Conservation (phyloP, 1,140 invertebrate species). For the Aphis gossypii region DNA sequence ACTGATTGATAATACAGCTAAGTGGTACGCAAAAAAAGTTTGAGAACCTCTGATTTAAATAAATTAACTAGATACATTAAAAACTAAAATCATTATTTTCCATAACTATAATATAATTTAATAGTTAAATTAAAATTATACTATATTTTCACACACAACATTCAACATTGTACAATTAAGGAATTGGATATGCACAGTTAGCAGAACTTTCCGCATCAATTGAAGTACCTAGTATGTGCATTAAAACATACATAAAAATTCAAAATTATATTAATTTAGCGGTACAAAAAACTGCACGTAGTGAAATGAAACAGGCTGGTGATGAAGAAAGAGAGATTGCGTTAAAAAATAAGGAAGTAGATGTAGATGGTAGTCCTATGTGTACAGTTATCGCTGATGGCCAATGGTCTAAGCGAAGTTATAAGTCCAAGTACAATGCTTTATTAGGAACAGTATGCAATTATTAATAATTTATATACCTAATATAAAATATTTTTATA, state of each 20-base stretch:
- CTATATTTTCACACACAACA: too few species aligned
- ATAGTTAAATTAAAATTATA: too few species aligned
- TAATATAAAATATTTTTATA: background rate
- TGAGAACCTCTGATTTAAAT: too few species aligned
- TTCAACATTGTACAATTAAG: too few species aligned
- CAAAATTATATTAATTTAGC: background rate
- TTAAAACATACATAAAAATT: background rate
- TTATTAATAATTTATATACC: background rate
- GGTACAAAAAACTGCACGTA: background rate
- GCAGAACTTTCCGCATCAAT: background rate
- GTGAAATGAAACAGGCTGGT: background rate
- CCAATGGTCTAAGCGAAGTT: background rate
- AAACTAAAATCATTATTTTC: background rate
- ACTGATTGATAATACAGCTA: too few species aligned
- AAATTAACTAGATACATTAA: background rate
- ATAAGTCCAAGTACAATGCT: background rate
- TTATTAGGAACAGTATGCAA: background rate
- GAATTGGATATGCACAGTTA: conserved; percentile 2
- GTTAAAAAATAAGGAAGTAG: background rate
- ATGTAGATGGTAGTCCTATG: background rate
- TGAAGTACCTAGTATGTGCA: background rate
- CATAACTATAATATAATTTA: too few species aligned
- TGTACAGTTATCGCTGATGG: conserved; percentile 1
- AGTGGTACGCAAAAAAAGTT: too few species aligned
- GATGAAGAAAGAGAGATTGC: background rate